Conservation (phyloP, 2,797 vertebrate species). For the Atherinosoma microstoma region DNA sequence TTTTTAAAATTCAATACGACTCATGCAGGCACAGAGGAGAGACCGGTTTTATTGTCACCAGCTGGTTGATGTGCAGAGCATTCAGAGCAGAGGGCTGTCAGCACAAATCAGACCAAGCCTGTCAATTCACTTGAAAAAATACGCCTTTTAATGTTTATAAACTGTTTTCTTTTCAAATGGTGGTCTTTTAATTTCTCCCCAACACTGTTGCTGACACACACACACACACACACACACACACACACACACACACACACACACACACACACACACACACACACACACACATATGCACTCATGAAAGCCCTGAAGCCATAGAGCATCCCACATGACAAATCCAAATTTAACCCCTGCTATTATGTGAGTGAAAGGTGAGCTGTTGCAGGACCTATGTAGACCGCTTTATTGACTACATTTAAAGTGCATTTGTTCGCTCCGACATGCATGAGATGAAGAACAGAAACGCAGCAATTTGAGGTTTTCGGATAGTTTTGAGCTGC, state of each 20-base stretch:
- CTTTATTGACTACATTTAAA: constrained; percentile 21
- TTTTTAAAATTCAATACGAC: too few relatives aligned
- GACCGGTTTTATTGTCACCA: constrained; percentile 22
- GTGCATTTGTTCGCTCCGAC: background rate
- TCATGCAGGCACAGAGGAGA: background rate
- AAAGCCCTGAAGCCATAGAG: background rate
- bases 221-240: background rate
- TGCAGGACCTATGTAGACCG: background rate
- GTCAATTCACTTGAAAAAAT: constrained; percentile 12
- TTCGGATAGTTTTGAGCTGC: background rate
- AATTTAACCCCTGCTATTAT: constrained; percentile 13
- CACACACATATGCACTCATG: background rate
- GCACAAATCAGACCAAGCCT: constrained; percentile 17
- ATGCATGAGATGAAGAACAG: background rate
- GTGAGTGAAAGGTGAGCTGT: constrained; percentile 22
- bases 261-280: background rate
- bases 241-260: background rate
- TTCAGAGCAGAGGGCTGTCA: constrained; percentile 21
- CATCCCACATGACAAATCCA: constrained; percentile 4
- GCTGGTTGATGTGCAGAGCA: constrained; percentile 22
- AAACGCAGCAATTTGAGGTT: background rate
- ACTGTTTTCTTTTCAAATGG: constrained; percentile 9
- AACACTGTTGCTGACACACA: constrained; percentile 2
- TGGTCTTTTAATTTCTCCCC: background rate
- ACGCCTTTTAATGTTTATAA: constrained; percentile 8